phyloP scores from a whole-genome alignment of 1,140 invertebrate species.

The Drosophila nannoptera region DNA sequence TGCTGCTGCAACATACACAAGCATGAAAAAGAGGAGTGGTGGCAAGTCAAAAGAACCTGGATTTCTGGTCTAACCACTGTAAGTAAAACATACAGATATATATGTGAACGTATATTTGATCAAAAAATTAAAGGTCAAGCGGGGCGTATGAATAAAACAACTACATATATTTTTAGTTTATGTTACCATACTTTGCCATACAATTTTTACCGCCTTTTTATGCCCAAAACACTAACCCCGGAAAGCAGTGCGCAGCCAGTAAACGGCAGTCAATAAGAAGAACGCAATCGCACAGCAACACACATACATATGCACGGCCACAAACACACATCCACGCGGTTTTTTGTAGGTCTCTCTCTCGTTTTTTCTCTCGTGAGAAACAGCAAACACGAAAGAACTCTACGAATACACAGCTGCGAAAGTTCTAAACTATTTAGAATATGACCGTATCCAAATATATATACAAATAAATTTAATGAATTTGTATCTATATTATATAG shows the following conservation, averaged over 20 bases:
- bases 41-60: slow-evolving; percentile 38
- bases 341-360: slow-evolving; percentile 44
- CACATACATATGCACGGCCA: slow-evolving; percentile 23
- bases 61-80: slow-evolving; percentile 45
- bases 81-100: slow-evolving; percentile 40
- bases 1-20: slow-evolving; percentile 43
- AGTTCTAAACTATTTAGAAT: slow-evolving; percentile 14
- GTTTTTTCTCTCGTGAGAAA: slow-evolving; percentile 38
- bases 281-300: slow-evolving; percentile 56
- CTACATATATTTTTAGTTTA: slow-evolving; percentile 19
- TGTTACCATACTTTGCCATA: slow-evolving; percentile 42
- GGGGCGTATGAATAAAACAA: background rate
- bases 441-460: too few species aligned
- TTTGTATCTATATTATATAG: too few species aligned
- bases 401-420: slow-evolving; percentile 27
- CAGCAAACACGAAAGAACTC: slow-evolving; percentile 40
- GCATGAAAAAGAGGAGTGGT: slow-evolving; percentile 45
- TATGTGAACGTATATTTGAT: background rate
- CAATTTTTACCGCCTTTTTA: slow-evolving; percentile 70
- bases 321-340: slow-evolving; percentile 31
- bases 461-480: too few species aligned
- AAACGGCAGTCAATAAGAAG: slow-evolving; percentile 64
- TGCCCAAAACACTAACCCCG: slow-evolving; percentile 44
- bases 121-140: slow-evolving; percentile 2
- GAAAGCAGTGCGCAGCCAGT: slow-evolving; percentile 50